Evolutionary conservation across 2,888 invertebrate genomes (phyloP), one percentile per base, ranked within the genome.

Genomic region (Xestia c-nigrum): DNA sequence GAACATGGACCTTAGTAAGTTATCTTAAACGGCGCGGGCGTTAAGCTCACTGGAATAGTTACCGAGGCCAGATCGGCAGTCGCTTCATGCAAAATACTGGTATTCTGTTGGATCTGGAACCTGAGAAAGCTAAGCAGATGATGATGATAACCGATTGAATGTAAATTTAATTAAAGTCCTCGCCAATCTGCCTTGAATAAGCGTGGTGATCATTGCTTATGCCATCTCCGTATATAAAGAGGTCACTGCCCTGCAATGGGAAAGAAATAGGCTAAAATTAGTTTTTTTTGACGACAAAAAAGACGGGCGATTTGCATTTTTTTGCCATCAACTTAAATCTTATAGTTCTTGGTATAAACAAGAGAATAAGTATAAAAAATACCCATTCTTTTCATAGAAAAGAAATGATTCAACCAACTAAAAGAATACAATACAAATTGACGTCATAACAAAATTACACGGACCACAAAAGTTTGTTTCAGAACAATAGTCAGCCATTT

Each of bases 401-500:
- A 43, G 43, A 40, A 43, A n/a, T 55, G 31, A 46, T 5, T 21
- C 43, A n/a, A 52, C 50, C 19, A 55, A 46, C 21, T 46, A 57
- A 61, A 80, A 63, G n/a, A 55, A 65, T 81, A 73, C 57, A 16
- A 69, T 72, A 69, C 68, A n/a, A 65, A 47, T 68, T 57, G 31
- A 43, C 59, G 67, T 71, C 72, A 63, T 52, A 57, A 59, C 67
- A 46, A 73, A 80, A 69, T 81, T 71, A 76, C 64, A 65, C 16
- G 12, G 55, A 10, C 61, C 46, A 67, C 21, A 68, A 75, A 71
- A 84, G 65, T 66, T 55, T 57, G 14, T 66, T 68, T 75, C 66
- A 55, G 74, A 74, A 82, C 78, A 81, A 81, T 78, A 52, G 74
- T 38, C 31, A 3, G 31, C 16, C 63, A 63, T 68, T 63, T 61